These are phyloP conservation scores for Bibio marci DNA, from an alignment of 2,888 invertebrate species.

Conservation along the genomic window DNA sequence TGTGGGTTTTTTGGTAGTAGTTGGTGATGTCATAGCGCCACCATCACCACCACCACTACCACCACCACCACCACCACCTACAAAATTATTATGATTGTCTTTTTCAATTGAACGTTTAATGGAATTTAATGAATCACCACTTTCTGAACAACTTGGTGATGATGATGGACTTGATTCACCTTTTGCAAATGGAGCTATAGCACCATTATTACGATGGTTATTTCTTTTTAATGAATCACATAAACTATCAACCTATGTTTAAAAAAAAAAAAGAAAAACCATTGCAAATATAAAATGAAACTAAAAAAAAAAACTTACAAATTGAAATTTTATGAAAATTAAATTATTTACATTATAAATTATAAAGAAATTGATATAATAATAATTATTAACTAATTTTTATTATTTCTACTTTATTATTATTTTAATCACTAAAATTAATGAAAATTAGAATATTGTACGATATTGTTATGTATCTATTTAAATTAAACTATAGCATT, in stretches of 20 bases:
- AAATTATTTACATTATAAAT: too few relatives aligned
- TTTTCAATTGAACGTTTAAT: slow-evolving; percentile 2
- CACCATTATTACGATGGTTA: slow-evolving; percentile 20
- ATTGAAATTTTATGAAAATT: too few relatives aligned
- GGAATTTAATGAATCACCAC: slow-evolving; percentile 22
- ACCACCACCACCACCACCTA: slow-evolving; percentile 18
- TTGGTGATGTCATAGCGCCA: slow-evolving; percentile 16
- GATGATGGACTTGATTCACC: slow-evolving; percentile 30
- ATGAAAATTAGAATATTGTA: too few relatives aligned
- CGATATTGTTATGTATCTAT: too few relatives aligned
- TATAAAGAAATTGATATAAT: too few relatives aligned
- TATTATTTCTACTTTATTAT: too few relatives aligned
- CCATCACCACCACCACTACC: slow-evolving; percentile 6
- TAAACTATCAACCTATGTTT: slow-evolving; percentile 26
- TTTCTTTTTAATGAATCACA: slow-evolving; percentile 23
- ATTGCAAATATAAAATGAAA: not conserved
- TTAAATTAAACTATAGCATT: too few relatives aligned
- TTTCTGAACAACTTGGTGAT: slow-evolving; percentile 24
- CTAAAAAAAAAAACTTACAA: not conserved
- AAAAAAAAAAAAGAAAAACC: slow-evolving; percentile 2
- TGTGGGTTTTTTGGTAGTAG: slow-evolving; percentile 4
- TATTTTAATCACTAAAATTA: too few relatives aligned
- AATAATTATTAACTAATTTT: too few relatives aligned
- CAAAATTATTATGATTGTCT: not conserved
- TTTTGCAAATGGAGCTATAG: slow-evolving; percentile 27